Conservation (phyloP, 1,140 invertebrate genomes). For the Zaprionus lachaisei region DNA sequence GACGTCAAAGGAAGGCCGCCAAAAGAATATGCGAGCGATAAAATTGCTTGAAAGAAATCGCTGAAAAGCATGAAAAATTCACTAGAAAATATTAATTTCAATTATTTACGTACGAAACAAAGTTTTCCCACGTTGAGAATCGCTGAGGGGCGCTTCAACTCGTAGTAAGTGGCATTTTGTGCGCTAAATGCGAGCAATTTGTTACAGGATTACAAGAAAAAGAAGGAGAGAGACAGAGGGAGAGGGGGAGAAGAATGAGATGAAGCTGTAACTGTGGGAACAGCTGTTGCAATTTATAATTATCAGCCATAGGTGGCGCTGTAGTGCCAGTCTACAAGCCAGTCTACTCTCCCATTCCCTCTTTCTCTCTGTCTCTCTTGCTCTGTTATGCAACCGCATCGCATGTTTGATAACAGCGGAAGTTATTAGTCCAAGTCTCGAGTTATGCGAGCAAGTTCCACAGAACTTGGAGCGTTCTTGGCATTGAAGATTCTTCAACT, state of each 20-base stretch:
- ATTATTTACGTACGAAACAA: constrained; percentile 62
- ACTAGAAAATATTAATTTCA: constrained; percentile 76
- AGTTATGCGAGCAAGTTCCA: constrained; percentile 69
- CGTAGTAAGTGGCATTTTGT: constrained; percentile 62
- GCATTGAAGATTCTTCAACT: constrained; percentile 41
- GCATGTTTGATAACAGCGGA: constrained; percentile 59
- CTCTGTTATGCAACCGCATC: constrained; percentile 33
- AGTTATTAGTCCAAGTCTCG: constrained; percentile 68
- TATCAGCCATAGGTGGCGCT: constrained; percentile 73
- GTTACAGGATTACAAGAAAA: constrained; percentile 63
- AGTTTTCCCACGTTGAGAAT: constrained; percentile 50
- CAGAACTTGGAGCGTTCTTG: constrained; percentile 61
- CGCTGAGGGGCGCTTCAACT: constrained; percentile 7
- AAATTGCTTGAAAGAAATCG: constrained; percentile 66
- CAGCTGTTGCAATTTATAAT: constrained; percentile 58
- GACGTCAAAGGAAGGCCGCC: constrained; percentile 68
- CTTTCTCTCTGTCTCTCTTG: neutral
- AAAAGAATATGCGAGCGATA: constrained; percentile 42
- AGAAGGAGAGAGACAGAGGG: neutral
- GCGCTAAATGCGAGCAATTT: constrained; percentile 77
- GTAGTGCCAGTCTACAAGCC: constrained; percentile 15
- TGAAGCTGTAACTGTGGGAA: constrained; percentile 49
- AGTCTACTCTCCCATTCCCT: neutral
- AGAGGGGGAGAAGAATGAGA: too few species aligned
- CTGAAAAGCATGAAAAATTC: constrained; percentile 57